Percentiles rank a stretch among this genome's conserved stretches.
Conservation (phyloP, 1,140 invertebrate genomes). For the Globodera rostochiensis region DNA sequence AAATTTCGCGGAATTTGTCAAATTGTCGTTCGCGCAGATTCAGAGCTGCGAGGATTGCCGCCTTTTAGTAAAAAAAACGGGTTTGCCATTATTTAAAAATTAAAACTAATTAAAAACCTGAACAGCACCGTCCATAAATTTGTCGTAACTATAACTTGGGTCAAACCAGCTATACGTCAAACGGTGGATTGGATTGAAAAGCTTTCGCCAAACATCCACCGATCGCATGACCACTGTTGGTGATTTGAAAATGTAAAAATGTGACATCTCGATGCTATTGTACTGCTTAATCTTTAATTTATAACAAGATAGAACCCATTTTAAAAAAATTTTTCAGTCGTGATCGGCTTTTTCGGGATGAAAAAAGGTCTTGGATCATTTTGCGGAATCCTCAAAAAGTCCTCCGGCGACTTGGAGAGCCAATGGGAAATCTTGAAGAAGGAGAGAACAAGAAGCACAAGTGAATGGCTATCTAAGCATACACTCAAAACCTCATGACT, state of each 20-base stretch:
- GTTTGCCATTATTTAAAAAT: not conserved
- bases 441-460: no score
- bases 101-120: slow-evolving; percentile 9
- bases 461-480: no score
- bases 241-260: slow-evolving; percentile 30
- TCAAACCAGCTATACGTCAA: not conserved
- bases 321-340: no score
- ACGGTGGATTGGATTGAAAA: slow-evolving; percentile 10
- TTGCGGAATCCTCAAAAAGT: no score
- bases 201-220: not conserved
- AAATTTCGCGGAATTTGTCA: slow-evolving; percentile 28
- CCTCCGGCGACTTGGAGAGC: no score
- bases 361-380: no score
- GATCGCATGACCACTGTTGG: slow-evolving; percentile 22
- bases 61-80: not conserved
- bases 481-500: no score
- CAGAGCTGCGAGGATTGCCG: slow-evolving; percentile 15
- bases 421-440: no score
- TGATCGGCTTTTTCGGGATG: no score
- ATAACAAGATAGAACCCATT: not conserved
- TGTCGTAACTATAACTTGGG: not conserved
- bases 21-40: slow-evolving; percentile 16
- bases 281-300: not conserved
- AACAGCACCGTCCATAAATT: slow-evolving; percentile 26
- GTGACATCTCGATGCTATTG: not conserved